These are phyloP conservation scores for Pristionchus mayeri DNA, from an alignment of 2,888 invertebrate species.

Conservation along the genomic window DNA sequence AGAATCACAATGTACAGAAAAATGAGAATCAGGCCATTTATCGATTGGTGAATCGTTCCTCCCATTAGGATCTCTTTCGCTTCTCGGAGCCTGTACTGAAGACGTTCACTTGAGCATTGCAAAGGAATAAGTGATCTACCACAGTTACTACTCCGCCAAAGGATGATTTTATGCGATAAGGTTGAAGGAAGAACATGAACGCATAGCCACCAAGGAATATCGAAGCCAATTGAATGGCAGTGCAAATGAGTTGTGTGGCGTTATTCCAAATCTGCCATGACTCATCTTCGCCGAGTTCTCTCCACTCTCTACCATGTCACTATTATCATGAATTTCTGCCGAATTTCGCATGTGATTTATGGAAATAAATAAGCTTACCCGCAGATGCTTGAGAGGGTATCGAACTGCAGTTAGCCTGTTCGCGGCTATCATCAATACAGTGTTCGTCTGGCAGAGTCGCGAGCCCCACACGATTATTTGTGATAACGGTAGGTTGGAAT, in stretches of 20 bases:
- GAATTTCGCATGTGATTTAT: too few relatives aligned
- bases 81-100: background rate
- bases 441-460: background rate
- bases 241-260: background rate
- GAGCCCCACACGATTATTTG: background rate
- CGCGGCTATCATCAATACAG: background rate
- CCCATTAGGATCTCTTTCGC: too few relatives aligned
- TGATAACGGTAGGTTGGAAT: background rate
- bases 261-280: background rate
- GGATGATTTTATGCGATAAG: background rate
- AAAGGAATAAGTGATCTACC: background rate
- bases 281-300: too few relatives aligned
- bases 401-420: background rate
- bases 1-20: background rate
- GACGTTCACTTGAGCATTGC: background rate
- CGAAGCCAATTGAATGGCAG: background rate
- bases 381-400: background rate
- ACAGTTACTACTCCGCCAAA: background rate
- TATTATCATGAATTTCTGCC: too few relatives aligned
- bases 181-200: background rate
- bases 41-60: background rate
- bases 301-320: too few relatives aligned
- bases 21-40: background rate
- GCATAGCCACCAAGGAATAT: background rate
- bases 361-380: background rate